These are phyloP conservation scores for Acrocephalus arundinaceus DNA, from an alignment of 2,113 vertebrate species.

Conservation along the genomic window DNA sequence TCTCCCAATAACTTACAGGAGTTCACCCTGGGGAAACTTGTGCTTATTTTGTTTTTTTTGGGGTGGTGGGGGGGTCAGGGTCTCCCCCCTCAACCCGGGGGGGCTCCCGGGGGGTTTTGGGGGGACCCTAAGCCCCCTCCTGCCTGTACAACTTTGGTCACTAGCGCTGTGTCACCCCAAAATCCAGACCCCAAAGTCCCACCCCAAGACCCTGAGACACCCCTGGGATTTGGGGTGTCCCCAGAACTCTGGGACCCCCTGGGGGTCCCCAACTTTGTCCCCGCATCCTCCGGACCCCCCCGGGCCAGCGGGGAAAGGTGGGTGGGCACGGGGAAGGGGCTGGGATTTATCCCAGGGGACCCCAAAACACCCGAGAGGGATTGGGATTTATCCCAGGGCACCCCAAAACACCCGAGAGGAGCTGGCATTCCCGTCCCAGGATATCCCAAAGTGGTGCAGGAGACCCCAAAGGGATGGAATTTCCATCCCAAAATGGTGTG, in stretches of 20 bases:
- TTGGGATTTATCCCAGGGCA: no score
- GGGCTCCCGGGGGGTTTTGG: neutral
- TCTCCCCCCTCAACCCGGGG: no score
- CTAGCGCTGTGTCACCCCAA: neutral
- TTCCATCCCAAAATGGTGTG: neutral
- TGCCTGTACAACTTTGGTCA: neutral
- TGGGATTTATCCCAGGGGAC: neutral
- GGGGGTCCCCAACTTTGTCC: neutral
- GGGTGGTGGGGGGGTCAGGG: neutral
- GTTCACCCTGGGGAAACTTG: neutral
- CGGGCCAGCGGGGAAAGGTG: neutral
- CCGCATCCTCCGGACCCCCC: neutral
- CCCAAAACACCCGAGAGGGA: neutral
- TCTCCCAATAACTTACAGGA: neutral
- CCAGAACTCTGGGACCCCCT: neutral
- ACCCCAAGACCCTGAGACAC: no score
- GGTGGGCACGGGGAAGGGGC: neutral
- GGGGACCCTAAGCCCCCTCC: neutral
- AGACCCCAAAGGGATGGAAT: neutral
- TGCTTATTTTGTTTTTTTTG: neutral
- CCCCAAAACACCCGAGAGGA: no score
- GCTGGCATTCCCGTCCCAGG: neutral
- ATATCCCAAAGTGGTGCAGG: neutral
- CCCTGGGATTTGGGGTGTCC: neutral
- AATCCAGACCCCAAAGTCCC: neutral